Evolutionary conservation across 1,140 invertebrate species (phyloP).

Genomic region (Drosophila paulistorum): DNA sequence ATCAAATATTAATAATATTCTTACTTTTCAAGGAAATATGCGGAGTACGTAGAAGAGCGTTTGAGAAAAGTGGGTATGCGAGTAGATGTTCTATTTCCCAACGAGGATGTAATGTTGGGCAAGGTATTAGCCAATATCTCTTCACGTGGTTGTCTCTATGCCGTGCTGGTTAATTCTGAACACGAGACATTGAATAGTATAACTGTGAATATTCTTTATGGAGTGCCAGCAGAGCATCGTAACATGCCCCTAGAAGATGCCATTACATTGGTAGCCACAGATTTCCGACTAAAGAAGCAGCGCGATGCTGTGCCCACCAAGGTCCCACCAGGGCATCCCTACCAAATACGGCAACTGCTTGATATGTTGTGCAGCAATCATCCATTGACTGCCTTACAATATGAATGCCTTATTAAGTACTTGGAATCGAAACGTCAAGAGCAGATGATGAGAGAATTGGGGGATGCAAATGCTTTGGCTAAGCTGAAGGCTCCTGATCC

Average conservation of each 20-base stretch:
- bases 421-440: constrained; percentile 89
- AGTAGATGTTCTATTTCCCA: constrained; percentile 94
- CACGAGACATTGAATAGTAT: constrained; percentile 94
- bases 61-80: constrained; percentile 91
- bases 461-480: constrained; percentile 83
- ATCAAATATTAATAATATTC: background rate
- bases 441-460: constrained; percentile 88
- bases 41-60: constrained; percentile 93
- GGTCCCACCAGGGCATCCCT: constrained; percentile 84
- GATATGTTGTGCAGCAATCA: constrained; percentile 92
- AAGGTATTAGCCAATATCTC: constrained; percentile 95
- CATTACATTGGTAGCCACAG: constrained; percentile 89
- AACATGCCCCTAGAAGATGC: constrained; percentile 98
- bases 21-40: constrained; percentile 88
- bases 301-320: constrained; percentile 31
- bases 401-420: constrained; percentile 91
- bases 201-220: constrained; percentile 95
- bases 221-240: constrained; percentile 93
- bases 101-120: constrained; percentile 92
- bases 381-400: constrained; percentile 90
- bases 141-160: constrained; percentile 92
- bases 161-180: constrained; percentile 92
- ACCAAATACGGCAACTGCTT: constrained; percentile 89
- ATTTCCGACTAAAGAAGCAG: constrained; percentile 91
- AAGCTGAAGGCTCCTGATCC: constrained; percentile 84